Evolutionary conservation across 2,113 vertebrate genomes (phyloP).

Genomic region (Xenopus laevis): DNA sequence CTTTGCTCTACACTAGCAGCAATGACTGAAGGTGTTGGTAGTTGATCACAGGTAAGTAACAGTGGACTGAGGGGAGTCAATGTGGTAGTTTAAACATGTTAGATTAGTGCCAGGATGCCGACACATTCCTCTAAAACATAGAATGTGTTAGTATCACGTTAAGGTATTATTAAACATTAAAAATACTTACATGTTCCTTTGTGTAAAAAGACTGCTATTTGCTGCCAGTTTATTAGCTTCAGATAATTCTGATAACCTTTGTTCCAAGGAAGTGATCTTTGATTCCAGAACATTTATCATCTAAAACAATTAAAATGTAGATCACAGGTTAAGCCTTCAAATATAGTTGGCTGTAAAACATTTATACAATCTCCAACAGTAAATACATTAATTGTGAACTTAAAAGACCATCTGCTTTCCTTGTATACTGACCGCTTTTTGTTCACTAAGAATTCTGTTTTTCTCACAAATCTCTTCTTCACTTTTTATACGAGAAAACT

Average conservation of each 20-base stretch:
- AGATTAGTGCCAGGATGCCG: no score
- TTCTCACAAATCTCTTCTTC: conserved; percentile 93
- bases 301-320: conserved; percentile 64
- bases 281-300: conserved; percentile 99
- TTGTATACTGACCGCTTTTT: conserved; percentile 82
- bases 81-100: no score
- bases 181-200: conserved; percentile 94
- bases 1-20: no score
- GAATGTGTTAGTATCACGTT: background rate
- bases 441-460: conserved; percentile 89
- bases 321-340: background rate
- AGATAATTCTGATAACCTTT: conserved; percentile 91
- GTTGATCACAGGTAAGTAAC: no score
- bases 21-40: no score
- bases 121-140: no score
- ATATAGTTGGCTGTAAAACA: no score
- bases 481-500: conserved; percentile 84
- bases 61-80: no score
- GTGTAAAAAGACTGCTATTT: conserved; percentile 97
- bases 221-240: conserved; percentile 97
- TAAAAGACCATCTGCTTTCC: no score
- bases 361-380: no score
- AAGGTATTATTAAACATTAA: background rate
- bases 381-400: no score
- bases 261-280: conserved; percentile 93